Evolutionary conservation across 1,140 invertebrate species (phyloP).

Genomic region (Drosophila pseudoananassae): DNA sequence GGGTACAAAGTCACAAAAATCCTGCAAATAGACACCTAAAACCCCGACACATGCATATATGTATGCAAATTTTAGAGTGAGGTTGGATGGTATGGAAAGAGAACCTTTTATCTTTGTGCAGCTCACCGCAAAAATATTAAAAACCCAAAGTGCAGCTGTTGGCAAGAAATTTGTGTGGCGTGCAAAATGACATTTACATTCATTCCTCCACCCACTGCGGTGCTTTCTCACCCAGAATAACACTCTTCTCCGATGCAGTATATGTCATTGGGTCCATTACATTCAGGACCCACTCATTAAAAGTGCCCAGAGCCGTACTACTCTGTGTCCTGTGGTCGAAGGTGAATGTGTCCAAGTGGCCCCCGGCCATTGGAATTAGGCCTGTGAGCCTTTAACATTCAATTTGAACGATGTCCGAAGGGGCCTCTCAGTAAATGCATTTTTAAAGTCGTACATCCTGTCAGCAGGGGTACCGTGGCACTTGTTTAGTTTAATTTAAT

Average conservation of each 20-base stretch:
- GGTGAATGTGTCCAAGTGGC: slow-evolving; percentile 49
- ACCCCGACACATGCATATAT: slow-evolving; percentile 11
- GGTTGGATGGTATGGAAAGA: neutral
- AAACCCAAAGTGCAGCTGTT: slow-evolving; percentile 59
- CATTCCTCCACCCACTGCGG: slow-evolving; percentile 26
- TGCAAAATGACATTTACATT: slow-evolving; percentile 55
- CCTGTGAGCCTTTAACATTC: slow-evolving; percentile 51
- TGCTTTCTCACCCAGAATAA: slow-evolving; percentile 18
- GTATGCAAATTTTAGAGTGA: slow-evolving; percentile 33
- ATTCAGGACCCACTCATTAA: slow-evolving; percentile 58
- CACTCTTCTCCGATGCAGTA: slow-evolving; percentile 4
- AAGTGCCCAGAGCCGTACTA: slow-evolving; percentile 1
- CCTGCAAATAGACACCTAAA: slow-evolving; percentile 33
- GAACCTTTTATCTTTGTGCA: slow-evolving; percentile 49
- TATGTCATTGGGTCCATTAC: slow-evolving; percentile 26
- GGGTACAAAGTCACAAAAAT: slow-evolving; percentile 49
- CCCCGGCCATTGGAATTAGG: slow-evolving; percentile 26
- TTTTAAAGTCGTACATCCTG: slow-evolving; percentile 30
- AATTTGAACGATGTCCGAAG: slow-evolving; percentile 41
- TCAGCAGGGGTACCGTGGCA: slow-evolving; percentile 13
- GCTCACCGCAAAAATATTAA: slow-evolving; percentile 46
- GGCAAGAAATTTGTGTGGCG: slow-evolving; percentile 49
- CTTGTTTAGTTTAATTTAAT: neutral
- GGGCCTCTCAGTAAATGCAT: slow-evolving; percentile 37
- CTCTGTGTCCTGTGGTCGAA: slow-evolving; percentile 26